These are phyloP conservation scores for Anastrepha obliqua DNA, from an alignment of 1,140 invertebrate genomes.

Conservation along the genomic window DNA sequence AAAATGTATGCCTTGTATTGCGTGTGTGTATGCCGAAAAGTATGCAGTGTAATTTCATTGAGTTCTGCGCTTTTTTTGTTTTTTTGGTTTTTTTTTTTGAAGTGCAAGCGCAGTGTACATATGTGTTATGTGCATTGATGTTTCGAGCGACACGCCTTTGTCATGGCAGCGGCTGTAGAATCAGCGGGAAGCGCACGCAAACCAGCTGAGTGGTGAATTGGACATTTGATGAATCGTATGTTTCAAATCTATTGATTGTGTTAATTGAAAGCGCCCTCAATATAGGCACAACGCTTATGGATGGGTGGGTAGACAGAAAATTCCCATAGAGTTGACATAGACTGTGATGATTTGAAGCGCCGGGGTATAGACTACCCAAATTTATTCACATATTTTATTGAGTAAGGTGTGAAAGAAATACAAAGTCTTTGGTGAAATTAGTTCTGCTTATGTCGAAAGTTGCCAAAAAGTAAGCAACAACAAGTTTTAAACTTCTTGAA, in stretches of 20 bases:
- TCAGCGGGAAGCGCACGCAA: not conserved
- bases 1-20: too few relatives aligned
- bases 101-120: not conserved
- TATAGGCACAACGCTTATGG: not conserved
- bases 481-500: too few relatives aligned
- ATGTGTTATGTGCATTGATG: not conserved
- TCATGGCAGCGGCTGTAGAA: not conserved
- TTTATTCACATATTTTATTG: too few relatives aligned
- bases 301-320: not conserved
- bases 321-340: too few relatives aligned
- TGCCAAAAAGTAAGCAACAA: too few relatives aligned
- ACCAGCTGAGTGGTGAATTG: not conserved
- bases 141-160: constrained; percentile 21
- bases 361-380: too few relatives aligned
- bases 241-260: not conserved
- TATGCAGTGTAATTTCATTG: not conserved
- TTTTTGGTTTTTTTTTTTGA: not conserved
- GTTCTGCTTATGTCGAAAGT: too few relatives aligned
- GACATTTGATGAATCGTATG: not conserved
- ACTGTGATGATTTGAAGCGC: too few relatives aligned
- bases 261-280: not conserved
- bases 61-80: not conserved
- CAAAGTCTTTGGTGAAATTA: too few relatives aligned
- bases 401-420: too few relatives aligned
- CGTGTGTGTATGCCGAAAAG: not conserved